Base-by-base conservation (phyloP, 2,113 vertebrate species). In the Pluvianellus socialis region DNA sequence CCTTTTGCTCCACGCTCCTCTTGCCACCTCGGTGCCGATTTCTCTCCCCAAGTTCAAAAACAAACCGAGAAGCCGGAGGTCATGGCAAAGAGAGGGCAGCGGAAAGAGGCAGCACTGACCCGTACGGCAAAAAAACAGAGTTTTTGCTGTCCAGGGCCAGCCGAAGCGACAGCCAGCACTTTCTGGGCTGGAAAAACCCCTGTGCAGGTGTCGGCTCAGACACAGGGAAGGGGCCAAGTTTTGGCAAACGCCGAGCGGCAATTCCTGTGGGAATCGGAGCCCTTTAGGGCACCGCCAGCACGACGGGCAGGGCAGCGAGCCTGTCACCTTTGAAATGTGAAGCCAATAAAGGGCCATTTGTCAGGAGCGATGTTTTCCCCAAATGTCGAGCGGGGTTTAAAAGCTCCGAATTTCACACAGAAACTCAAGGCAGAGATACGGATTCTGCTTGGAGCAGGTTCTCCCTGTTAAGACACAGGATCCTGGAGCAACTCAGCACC, bases 341-440 rank as follows among this genome's bases (percentile, higher is more conserved):
- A 82, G 90, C 94, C 93, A 76, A 56, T 71, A 86, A 96, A 95
- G 79, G 71, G 82, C 90, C 90, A 71, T 92, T 95, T 95, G 96
- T 49, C 1, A 0, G 73, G 55, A 44, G 17, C 1, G 0, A 77
- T 35, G 82, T 40, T 92, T 93, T 86, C 79, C 85, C 85, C 88
- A 68, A n/a, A 35, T n/a, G 74, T 27, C 0, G 0, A 4, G 65
- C 1, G 18, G 32, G 56, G 28, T 85, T 74, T 77, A 27, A 72
- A 44, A 61, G 40, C 93, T 73, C 77, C 1, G 5, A n/a, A n/a
- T 86, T 93, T 82, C 88, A 87, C 93, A 75, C 47, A 56, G 65
- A 76, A 86, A 88, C 20, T 42, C 1, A 0, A 53, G 0, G 8
- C 80, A 45, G 65, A 0, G 1, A 42, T 3, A 52, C 0, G 0